Base-by-base conservation (phyloP, 2,113 vertebrate species). In the Paedocypris sp. region DNA sequence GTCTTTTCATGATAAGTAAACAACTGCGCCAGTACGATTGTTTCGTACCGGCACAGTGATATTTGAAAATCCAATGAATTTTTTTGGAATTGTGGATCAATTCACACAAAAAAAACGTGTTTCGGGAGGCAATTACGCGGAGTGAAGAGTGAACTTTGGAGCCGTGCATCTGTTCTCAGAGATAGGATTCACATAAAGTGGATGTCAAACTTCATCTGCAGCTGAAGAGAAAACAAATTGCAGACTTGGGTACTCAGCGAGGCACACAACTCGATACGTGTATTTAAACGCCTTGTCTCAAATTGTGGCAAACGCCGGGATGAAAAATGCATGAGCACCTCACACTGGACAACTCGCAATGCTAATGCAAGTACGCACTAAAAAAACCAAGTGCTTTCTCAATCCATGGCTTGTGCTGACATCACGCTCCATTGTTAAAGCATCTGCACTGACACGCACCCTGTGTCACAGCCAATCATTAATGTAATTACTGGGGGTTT, bases 161-260 rank as follows among this genome's bases (percentile, higher is more conserved):
- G 66, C 20, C 31, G 62, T 41, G 56, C 23, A 41, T 73, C 72
- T 83, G 76, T 28, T 75, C 6, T 10, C 28, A 18, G 59, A 77
- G 78, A 80, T 75, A 80, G 68, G 62, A 79, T 76, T 75, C 71
- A 76, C 67, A 60, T 61, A 68, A 75, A 71, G 38, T 43, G 56
- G 41, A 53, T 69, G 56, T 58, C 71, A 73, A 57, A 58, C 48
- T 78, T 72, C 68, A 62, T 71, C 80, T 58, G 12, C 46, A 20
- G 42, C 39, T 47, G 57, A 59, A 32, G 10, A 70, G 61, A 77
- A 72, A 71, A 59, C 52, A 75, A 69, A 32, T 10, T 45, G 62
- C 42, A 33, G 33, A 41, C 58, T n/a, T n/a, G n/a, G n/a, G n/a
- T n/a, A n/a, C n/a, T n/a, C 48, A 15, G 11, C 23, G 26, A 58